Evolutionary conservation across 1,140 invertebrate species (phyloP).

Genomic region (Metaphire vulgaris): DNA sequence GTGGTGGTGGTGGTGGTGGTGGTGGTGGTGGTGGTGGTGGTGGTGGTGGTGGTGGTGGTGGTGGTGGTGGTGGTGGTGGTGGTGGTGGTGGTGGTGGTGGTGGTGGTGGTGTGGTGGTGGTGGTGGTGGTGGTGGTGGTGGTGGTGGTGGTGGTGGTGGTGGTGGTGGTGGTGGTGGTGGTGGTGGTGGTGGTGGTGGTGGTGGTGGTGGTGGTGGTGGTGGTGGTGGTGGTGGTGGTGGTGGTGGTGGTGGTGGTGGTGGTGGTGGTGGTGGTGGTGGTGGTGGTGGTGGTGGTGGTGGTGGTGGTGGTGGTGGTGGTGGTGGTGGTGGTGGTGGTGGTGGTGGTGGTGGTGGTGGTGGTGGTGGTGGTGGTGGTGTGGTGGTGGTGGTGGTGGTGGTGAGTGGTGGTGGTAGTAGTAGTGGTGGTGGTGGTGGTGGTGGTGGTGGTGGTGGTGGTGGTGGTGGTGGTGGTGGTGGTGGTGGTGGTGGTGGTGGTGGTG

Average conservation of each 20-base stretch:
- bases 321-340: slow-evolving; percentile 14
- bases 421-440: slow-evolving; percentile 10
- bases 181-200: slow-evolving; percentile 12
- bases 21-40: slow-evolving; percentile 12
- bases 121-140: slow-evolving; percentile 4
- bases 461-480: slow-evolving; percentile 12
- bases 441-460: slow-evolving; percentile 14
- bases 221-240: slow-evolving; percentile 9
- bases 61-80: slow-evolving; percentile 14
- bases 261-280: slow-evolving; percentile 14
- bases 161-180: slow-evolving; percentile 11
- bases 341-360: slow-evolving; percentile 12
- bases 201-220: slow-evolving; percentile 14
- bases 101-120: slow-evolving; percentile 6
- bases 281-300: slow-evolving; percentile 12
- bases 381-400: not conserved
- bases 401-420: slow-evolving; percentile 7
- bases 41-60: slow-evolving; percentile 12
- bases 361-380: slow-evolving; percentile 10
- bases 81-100: slow-evolving; percentile 12
- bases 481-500: slow-evolving; percentile 10
- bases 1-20: slow-evolving; percentile 14
- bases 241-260: slow-evolving; percentile 12
- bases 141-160: slow-evolving; percentile 11
- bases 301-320: slow-evolving; percentile 12